Evolutionary conservation across 2,888 invertebrate species (phyloP).

Genomic region (Tipula unca): DNA sequence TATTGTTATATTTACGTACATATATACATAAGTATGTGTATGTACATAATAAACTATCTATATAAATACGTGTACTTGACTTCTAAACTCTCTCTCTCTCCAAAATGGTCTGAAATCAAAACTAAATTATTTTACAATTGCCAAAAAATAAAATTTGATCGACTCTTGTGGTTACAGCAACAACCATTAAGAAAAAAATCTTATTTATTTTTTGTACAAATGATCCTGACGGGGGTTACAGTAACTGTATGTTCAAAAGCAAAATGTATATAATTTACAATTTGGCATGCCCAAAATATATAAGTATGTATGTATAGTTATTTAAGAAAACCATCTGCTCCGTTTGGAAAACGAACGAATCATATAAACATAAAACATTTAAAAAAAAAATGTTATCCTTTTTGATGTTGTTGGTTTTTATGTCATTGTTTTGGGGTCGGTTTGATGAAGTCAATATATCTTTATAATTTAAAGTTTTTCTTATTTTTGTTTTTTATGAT

Average conservation of each 20-base stretch:
- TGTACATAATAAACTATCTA: not conserved
- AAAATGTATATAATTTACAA: not conserved
- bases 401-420: slow-evolving; percentile 3
- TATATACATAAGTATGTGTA: too few species aligned
- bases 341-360: not conserved
- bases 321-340: not conserved
- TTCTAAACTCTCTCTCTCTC: not conserved
- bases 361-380: not conserved
- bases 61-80: not conserved
- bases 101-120: not conserved
- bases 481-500: not conserved
- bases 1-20: not conserved
- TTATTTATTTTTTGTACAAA: not conserved
- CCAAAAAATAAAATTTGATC: not conserved
- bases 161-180: slow-evolving; percentile 2
- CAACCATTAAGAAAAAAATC: not conserved
- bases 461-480: not conserved
- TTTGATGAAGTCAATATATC: not conserved
- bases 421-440: slow-evolving; percentile 14
- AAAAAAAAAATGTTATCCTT: not conserved
- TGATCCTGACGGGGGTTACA: slow-evolving; percentile 19
- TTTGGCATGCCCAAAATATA: not conserved
- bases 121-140: not conserved
- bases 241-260: not conserved
- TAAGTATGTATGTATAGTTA: not conserved